Evolutionary conservation across 2,888 invertebrate species (phyloP).

Genomic region (Auanema freiburgensis): DNA sequence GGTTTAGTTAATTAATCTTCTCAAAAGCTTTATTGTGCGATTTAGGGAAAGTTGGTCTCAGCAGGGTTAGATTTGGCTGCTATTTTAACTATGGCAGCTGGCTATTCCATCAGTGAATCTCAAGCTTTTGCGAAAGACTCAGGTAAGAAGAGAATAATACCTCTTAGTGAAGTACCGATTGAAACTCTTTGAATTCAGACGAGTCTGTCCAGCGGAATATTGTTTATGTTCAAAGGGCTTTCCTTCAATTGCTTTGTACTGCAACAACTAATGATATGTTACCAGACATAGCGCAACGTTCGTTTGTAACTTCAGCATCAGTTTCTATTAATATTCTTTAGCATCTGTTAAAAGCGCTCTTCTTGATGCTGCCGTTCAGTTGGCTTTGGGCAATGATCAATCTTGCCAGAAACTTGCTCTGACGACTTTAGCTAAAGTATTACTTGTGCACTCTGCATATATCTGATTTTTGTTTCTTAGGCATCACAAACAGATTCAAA

Average conservation of each 20-base stretch:
- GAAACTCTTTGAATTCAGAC: no score
- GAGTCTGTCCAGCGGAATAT: conserved; percentile 34
- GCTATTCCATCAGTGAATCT: no score
- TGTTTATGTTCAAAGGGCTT: conserved; percentile 40
- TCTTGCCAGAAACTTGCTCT: conserved; percentile 42
- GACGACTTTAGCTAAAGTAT: conserved; percentile 28
- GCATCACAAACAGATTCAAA: conserved; percentile 5
- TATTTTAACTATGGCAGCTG: no score
- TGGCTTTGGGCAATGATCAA: conserved; percentile 37
- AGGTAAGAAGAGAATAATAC: no score
- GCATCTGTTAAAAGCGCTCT: conserved; percentile 27
- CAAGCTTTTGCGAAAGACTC: no score
- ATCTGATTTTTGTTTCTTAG: background rate
- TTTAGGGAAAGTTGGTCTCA: background rate
- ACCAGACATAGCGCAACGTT: conserved; percentile 17
- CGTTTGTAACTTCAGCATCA: background rate
- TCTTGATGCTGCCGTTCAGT: conserved; percentile 30
- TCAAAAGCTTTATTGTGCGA: background rate
- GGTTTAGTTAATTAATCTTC: conserved; percentile 27
- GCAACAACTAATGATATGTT: conserved; percentile 33
- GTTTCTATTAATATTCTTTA: background rate
- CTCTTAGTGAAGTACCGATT: no score
- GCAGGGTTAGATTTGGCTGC: no score
- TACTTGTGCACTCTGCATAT: background rate
- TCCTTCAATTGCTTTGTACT: conserved; percentile 37